Percentiles rank a stretch among this genome's conserved stretches.
These are phyloP conservation scores for Cynaeus angustus DNA, from an alignment of 2,888 invertebrate species.

Conservation along the genomic window DNA sequence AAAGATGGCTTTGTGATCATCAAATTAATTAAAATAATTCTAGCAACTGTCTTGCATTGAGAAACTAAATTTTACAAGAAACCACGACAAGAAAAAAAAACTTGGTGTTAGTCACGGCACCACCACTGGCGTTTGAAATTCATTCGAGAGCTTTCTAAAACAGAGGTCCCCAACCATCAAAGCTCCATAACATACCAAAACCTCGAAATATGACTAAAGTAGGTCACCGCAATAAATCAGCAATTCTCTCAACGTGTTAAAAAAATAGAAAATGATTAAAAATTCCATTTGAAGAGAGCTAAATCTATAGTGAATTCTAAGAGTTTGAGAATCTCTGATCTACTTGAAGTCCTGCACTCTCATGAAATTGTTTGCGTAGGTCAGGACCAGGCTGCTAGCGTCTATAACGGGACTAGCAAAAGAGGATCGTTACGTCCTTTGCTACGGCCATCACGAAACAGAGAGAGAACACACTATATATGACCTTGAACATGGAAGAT, in stretches of 20 bases:
- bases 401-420: constrained; percentile 41
- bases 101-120: no score
- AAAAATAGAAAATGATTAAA: no score
- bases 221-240: no score
- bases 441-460: constrained; percentile 25
- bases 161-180: constrained; percentile 1
- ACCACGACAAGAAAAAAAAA: no score
- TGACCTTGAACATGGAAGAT: constrained; percentile 20
- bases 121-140: not conserved
- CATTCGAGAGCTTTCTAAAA: constrained; percentile 1
- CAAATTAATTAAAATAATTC: no score
- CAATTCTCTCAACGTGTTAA: no score
- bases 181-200: no score
- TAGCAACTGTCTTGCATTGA: no score
- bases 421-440: constrained; percentile 34
- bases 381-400: constrained; percentile 33
- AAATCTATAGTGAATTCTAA: not conserved
- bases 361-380: constrained; percentile 39
- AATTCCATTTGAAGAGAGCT: not conserved
- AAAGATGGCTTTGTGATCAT: no score
- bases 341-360: constrained; percentile 21
- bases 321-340: constrained; percentile 25
- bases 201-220: no score
- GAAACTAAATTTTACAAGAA: no score
- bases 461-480: constrained; percentile 22